Evolutionary conservation across 2,113 vertebrate species (phyloP), one percentile per base, ranked within the genome.

Genomic region (Amia ocellicauda): DNA sequence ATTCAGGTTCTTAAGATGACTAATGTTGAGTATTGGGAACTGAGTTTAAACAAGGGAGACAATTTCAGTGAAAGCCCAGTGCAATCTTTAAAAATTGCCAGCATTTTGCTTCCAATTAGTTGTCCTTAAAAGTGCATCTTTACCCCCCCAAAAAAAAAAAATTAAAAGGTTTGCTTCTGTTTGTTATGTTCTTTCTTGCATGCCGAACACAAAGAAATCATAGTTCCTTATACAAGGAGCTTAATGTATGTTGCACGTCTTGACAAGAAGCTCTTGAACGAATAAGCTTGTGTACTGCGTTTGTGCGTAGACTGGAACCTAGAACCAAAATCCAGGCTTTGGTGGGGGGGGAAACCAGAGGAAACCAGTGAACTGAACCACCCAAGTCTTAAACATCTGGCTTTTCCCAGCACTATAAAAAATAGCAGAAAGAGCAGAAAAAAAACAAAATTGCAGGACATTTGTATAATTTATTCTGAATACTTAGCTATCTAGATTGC

Each of bases 381-480:
- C 64, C 59, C 65, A 69, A 60, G 49, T 68, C 62, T 68, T 68
- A 22, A 75, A 72, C 83, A 86, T 87, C 77, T 86, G 80, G 75
- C 64, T 69, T 64, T 82, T 76, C 74, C 68, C 66, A 71, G 55
- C 60, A 64, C 11, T 36, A 5, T 36, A 36, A 36, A 36, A 63
- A 72, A 55, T 65, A 62, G 69, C 66, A 60, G 59, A 67, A 54
- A 55, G 49, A 60, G 23, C 24, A 53, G 78, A 58, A 50, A 53
- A 62, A 68, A 75, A 29, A 75, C 74, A 72, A 81, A 88, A 87
- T 85, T 86, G 81, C 81, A 78, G 76, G 70, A 81, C 77, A 83
- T 87, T 83, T 78, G 78, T 78, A 71, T 85, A 85, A 88, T 85
- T 82, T 88, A 88, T 85, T 84, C 86, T 71, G 74, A 85, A 79